Percentiles rank a stretch among this genome's conserved stretches.
These are phyloP conservation scores for Okapia johnstoni DNA, from an alignment of 2,113 vertebrate species.

Conservation along the genomic window DNA sequence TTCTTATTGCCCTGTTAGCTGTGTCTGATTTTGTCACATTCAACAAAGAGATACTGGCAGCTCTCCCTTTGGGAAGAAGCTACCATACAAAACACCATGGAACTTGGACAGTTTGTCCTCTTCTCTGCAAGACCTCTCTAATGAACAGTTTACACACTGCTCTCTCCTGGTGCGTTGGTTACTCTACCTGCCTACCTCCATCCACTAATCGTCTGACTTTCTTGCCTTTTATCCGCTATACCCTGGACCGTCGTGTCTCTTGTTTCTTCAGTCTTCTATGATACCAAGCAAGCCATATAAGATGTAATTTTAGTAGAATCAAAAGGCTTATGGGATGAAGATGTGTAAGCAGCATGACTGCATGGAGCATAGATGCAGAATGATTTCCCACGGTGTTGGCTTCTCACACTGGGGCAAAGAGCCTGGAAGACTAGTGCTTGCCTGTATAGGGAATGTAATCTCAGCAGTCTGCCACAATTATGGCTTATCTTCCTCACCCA, in stretches of 20 bases:
- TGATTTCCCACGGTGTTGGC: fast-evolving
- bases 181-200: neutral
- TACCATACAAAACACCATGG: neutral
- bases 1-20: neutral
- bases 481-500: neutral
- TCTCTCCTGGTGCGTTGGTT: neutral
- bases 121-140: neutral
- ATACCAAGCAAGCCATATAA: neutral
- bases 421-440: neutral
- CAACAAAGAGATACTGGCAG: neutral
- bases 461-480: neutral
- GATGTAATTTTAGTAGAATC: neutral
- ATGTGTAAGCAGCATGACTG: neutral
- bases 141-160: neutral
- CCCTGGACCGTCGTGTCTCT: neutral
- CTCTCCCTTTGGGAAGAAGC: neutral
- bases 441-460: neutral
- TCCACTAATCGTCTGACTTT: neutral
- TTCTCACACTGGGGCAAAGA: fast-evolving
- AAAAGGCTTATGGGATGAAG: neutral
- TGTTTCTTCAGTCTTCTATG: neutral
- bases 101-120: neutral
- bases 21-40: neutral
- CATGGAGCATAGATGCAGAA: neutral
- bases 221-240: neutral